Base-by-base conservation (phyloP, 2,797 vertebrate species). In the Enteromius anoplus region DNA sequence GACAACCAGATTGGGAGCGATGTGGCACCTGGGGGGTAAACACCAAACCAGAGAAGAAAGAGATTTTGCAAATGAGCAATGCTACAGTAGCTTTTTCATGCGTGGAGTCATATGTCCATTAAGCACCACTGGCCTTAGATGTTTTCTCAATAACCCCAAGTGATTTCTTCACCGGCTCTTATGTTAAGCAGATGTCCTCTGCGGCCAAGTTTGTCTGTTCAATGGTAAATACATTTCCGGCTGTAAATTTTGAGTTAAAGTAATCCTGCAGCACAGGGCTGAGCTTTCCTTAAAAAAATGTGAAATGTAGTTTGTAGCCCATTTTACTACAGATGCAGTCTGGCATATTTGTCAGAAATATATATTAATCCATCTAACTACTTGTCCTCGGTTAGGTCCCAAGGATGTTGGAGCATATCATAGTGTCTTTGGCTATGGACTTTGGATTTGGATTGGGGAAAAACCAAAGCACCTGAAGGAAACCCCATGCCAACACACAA, bases 1-100 rank as follows among this genome's bases (percentile, higher is more conserved):
- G 80, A 85, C 55, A 34, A 77, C 66, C 82, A 83, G 85, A 88
- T 85, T 85, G 66, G 47, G 73, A 83, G 76, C 51, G 37, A 81
- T 77, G 84, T 58, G 75, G 69, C 75, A 82, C 83, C 77, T 83
- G 19, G 3, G 81, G 81, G 75, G 73, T 83, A 83, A 83, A 83
- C 81, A 70, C 40, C 23, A 83, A 66, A 69, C 64, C 42, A 51
- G 65, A 70, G 75, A 47, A 77, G 34, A 34, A 34, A 76, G 29
- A 21, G 75, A 77, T 78, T 70, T 77, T 49, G 73, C 51, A 77
- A 69, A 83, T 83, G 73, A 83, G 73, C 37, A 77, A 62, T 64
- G n/a, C 37, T 77, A 26, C 26, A 26, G 26, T 26, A 45, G 7
- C 29, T 49, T 83, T 72, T 69, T 78, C 29, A 34, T 49, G 60